Evolutionary conservation across 2,113 vertebrate species (phyloP), one percentile per base, ranked within the genome.

Genomic region (Phrynosoma blainvillii): DNA sequence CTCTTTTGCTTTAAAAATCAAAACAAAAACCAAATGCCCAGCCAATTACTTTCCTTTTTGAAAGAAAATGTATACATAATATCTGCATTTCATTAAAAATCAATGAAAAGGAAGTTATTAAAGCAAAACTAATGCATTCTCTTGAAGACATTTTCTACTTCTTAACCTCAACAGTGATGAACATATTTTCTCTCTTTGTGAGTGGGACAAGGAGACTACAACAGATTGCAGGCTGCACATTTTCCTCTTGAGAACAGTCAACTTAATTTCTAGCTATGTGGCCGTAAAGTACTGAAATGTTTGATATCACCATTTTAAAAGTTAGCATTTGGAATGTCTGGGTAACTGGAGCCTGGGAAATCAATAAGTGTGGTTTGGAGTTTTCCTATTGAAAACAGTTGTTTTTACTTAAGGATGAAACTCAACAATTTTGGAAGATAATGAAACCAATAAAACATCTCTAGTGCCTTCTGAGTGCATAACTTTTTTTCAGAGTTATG

Each of bases 371-470:
- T 62, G 90, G 92, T 95, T 90, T 95, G 87, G 90, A 96, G 62
- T 89, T 68, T 86, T 52, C 81, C 90, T 92, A 96, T 92, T n/a
- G 56, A 90, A 95, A 96, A 94, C 30, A 95, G 78, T n/a, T 66
- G 76, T 87, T 90, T 78, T 88, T 90, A 91, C n/a, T 79, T 89
- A 95, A 92, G 65, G 93, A 85, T 86, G 90, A 89, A 30, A 27
- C 54, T 88, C 84, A 90, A 82, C 68, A 77, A 79, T 87, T 84
- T 91, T 68, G 56, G 40, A 11, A 90, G 56, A 80, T 56, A 88
- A 84, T 47, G 32, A 90, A 90, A 95, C 89, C 81, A 93, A 92
- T 23, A 85, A 91, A 93, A 83, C 13, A 66, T 79, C 73, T 87
- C 80, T 27, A 86, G 65, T 90, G 90, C 21, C 32, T 91, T 92